These are phyloP conservation scores for Andricus quercusramuli DNA, from an alignment of 2,888 invertebrate species.

Conservation along the genomic window DNA sequence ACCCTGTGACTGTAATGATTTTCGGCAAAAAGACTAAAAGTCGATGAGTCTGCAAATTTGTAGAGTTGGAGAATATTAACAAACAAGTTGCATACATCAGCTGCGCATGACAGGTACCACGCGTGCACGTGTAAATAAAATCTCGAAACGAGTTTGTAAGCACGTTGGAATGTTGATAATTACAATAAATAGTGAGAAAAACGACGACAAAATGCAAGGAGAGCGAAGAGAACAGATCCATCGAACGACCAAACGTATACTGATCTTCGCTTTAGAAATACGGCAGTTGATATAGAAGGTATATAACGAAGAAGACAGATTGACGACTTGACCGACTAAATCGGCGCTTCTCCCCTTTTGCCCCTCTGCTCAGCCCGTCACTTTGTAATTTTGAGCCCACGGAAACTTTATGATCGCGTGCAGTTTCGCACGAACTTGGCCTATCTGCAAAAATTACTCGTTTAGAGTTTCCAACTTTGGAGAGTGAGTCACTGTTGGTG, in stretches of 20 bases:
- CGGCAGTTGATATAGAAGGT: constrained; percentile 16
- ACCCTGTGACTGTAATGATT: background rate
- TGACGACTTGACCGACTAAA: constrained; percentile 38
- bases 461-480: constrained; percentile 23
- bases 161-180: constrained; percentile 4
- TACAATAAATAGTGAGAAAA: background rate
- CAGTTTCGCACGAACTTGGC: constrained; percentile 28
- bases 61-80: background rate
- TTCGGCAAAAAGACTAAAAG: background rate
- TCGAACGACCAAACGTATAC: constrained; percentile 32
- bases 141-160: constrained; percentile 12
- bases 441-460: constrained; percentile 31
- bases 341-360: constrained; percentile 7
- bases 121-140: constrained; percentile 14
- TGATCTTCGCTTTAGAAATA: constrained; percentile 17
- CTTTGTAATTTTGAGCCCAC: constrained; percentile 13
- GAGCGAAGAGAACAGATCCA: constrained; percentile 25
- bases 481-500: constrained; percentile 7
- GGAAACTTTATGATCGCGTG: constrained; percentile 9
- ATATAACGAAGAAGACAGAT: constrained; percentile 12
- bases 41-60: constrained; percentile 21
- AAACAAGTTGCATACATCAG: background rate
- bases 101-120: constrained; percentile 17
- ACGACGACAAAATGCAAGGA: background rate
- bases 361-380: background rate